Evolutionary conservation across 2,888 invertebrate species (phyloP).

Genomic region (Plebejus argus): DNA sequence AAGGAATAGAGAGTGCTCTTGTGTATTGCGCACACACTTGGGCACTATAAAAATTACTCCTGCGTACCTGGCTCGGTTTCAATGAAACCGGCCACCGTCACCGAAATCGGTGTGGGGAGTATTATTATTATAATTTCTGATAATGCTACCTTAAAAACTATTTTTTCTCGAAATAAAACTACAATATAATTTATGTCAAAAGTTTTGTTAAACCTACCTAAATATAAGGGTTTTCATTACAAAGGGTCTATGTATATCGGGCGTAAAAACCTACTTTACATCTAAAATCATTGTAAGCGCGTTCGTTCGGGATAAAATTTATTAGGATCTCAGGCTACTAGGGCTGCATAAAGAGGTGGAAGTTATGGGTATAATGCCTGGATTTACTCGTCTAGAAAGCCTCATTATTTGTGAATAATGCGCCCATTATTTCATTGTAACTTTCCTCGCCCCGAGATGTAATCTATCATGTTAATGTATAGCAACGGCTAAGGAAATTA

Average conservation of each 20-base stretch:
- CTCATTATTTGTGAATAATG: slow-evolving; percentile 21
- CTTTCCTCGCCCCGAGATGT: slow-evolving; percentile 12
- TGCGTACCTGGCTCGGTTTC: too few species aligned
- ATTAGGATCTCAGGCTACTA: slow-evolving; percentile 8
- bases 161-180: too few species aligned
- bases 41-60: too few species aligned
- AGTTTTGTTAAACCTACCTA: neutral
- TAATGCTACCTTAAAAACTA: too few species aligned
- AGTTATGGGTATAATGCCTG: slow-evolving; percentile 19
- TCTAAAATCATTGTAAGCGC: slow-evolving; percentile 8
- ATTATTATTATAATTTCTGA: too few species aligned
- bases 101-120: too few species aligned
- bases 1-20: too few species aligned
- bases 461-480: slow-evolving; percentile 5
- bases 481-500: neutral
- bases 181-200: too few species aligned
- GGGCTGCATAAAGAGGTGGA: neutral
- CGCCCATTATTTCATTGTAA: neutral
- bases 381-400: slow-evolving; percentile 17
- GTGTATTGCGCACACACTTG: too few species aligned
- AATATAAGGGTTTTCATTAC: neutral
- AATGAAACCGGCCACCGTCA: too few species aligned
- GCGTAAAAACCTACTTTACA: neutral
- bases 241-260: neutral
- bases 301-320: slow-evolving; percentile 15